Conservation (phyloP, 30 jellyfish, hydroid and myxozoan genomes). For the Chironex yamaguchii region DNA sequence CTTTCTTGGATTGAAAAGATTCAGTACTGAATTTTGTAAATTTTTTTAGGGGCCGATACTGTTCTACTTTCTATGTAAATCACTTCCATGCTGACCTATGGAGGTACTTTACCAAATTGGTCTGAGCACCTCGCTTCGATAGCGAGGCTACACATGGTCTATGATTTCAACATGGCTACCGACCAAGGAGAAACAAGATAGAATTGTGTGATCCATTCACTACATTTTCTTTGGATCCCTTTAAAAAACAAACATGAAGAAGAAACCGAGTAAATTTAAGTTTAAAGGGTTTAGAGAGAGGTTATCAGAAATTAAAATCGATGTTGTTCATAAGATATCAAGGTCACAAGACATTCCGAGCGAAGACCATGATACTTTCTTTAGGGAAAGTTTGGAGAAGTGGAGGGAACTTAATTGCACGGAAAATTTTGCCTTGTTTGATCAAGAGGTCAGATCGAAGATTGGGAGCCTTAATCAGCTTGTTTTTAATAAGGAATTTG, state of each 20-base stretch:
- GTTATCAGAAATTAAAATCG: constrained; percentile 73
- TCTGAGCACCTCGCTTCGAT: too few relatives aligned
- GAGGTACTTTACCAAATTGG: too few relatives aligned
- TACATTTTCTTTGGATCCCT: too few relatives aligned
- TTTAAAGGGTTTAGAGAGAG: constrained; percentile 81
- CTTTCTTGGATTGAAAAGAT: too few relatives aligned
- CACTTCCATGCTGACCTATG: too few relatives aligned
- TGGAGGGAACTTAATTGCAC: constrained; percentile 92
- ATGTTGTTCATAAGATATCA: constrained; percentile 69
- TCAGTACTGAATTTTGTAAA: too few relatives aligned
- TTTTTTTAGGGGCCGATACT: too few relatives aligned
- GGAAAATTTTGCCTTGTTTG: constrained; percentile 50
- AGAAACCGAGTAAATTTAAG: constrained; percentile 64
- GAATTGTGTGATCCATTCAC: too few relatives aligned
- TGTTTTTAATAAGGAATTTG: constrained; percentile 70
- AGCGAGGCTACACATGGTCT: too few relatives aligned
- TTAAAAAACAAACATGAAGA: background rate
- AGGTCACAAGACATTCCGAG: constrained; percentile 79
- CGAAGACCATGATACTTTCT: constrained; percentile 86
- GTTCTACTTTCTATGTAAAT: too few relatives aligned
- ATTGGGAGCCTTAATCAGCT: constrained; percentile 80
- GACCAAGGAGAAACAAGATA: too few relatives aligned
- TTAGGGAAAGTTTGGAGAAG: constrained; percentile 77
- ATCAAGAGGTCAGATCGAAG: constrained; percentile 54
- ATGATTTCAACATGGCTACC: too few relatives aligned